phyloP scores from a whole-genome alignment of 2,888 invertebrate genomes.

The Cryptops parisi region DNA sequence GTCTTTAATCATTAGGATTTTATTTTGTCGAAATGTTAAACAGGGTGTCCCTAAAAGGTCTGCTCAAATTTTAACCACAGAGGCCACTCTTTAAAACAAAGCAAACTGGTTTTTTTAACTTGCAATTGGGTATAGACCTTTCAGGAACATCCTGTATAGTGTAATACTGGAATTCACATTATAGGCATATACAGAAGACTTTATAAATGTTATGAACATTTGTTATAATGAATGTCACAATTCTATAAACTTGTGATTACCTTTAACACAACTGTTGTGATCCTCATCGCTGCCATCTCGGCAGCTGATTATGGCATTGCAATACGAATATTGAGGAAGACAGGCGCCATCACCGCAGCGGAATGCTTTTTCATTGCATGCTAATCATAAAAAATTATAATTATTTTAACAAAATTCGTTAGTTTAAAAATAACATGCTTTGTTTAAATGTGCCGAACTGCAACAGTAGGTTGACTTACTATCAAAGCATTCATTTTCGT shows the following conservation, averaged over 20 bases:
- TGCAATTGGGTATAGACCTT: too few relatives aligned
- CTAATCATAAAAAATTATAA: conserved; percentile 4
- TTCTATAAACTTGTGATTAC: too few relatives aligned
- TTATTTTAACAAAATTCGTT: neutral
- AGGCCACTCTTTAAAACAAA: neutral
- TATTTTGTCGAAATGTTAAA: neutral
- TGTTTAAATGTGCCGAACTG: too few relatives aligned
- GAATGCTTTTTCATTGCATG: conserved; percentile 61
- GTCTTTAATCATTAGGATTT: neutral
- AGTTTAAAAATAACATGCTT: neutral
- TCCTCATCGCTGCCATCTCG: conserved; percentile 67
- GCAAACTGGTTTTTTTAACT: neutral
- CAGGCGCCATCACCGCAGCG: conserved; percentile 74
- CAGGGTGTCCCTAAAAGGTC: neutral
- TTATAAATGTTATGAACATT: too few relatives aligned
- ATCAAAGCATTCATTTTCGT: conserved; percentile 27
- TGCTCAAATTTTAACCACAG: neutral
- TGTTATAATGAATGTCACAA: too few relatives aligned
- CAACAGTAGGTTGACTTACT: conserved; percentile 18
- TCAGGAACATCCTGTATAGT: too few relatives aligned
- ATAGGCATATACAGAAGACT: too few relatives aligned
- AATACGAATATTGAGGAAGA: conserved; percentile 77
- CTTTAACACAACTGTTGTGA: conserved; percentile 17
- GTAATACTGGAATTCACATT: too few relatives aligned
- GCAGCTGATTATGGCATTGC: conserved; percentile 75